A percentile compares a stretch with the other conserved stretches of the same genome.
Evolutionary conservation across 2,113 vertebrate species (phyloP).

Genomic region (Elanoides forficatus): DNA sequence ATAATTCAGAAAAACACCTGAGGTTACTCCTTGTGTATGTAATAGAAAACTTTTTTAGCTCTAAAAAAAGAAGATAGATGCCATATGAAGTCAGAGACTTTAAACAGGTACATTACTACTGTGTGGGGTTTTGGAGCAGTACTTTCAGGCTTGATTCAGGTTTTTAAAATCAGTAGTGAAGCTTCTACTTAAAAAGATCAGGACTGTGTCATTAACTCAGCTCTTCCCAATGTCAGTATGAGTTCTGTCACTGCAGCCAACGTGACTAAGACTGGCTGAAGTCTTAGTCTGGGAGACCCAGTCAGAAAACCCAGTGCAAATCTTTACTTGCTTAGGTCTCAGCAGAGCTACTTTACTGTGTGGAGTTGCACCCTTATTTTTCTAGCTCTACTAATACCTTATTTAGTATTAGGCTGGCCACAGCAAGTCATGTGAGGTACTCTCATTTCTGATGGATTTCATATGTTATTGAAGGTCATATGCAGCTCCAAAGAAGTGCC

Average conservation of each 20-base stretch:
- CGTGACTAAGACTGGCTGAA: not conserved
- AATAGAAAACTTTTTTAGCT: not conserved
- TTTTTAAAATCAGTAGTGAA: not conserved
- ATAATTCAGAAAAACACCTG: conserved; percentile 50
- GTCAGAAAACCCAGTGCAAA: not conserved
- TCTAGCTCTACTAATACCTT: not conserved
- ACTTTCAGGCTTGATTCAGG: not conserved
- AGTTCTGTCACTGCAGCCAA: not conserved
- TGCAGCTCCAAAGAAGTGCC: not conserved
- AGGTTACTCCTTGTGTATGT: conserved; percentile 20
- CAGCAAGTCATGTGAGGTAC: not conserved
- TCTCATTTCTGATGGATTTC: not conserved
- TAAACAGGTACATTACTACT: not conserved
- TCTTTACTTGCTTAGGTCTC: not conserved
- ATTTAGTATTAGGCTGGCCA: not conserved
- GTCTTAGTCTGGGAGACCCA: too few relatives aligned
- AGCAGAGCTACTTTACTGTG: not conserved
- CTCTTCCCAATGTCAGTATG: not conserved
- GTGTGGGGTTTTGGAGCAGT: not conserved
- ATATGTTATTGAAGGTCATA: not conserved
- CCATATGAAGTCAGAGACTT: not conserved
- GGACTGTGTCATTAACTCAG: not conserved
- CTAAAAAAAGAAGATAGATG: not conserved
- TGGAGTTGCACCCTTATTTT: not conserved
- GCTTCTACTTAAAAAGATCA: not conserved